These are phyloP conservation scores for Pegoplata infirma DNA, from an alignment of 2,888 invertebrate genomes.

Conservation along the genomic window DNA sequence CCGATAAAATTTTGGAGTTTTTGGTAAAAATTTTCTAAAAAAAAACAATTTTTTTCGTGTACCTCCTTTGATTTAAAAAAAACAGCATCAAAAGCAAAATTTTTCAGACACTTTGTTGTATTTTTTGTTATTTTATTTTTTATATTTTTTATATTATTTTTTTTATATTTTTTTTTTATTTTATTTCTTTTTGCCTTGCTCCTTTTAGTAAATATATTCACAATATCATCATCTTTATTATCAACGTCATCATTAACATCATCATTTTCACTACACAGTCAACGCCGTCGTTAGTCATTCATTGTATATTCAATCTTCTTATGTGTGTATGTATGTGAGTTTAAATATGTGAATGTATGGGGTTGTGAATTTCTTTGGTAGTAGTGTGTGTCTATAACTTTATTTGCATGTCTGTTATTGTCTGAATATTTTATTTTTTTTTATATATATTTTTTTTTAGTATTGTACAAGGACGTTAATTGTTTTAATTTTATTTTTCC, in stretches of 20 bases:
- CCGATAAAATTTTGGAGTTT: too few relatives aligned
- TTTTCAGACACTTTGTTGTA: too few relatives aligned
- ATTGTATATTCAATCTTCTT: slow-evolving; percentile 12
- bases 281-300: slow-evolving; percentile 49
- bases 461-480: slow-evolving; percentile 55
- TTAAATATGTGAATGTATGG: neutral
- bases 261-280: neutral
- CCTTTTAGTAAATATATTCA: neutral
- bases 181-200: slow-evolving; percentile 1
- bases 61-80: too few relatives aligned
- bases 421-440: slow-evolving; percentile 54
- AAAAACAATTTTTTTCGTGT: too few relatives aligned
- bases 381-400: slow-evolving; percentile 29
- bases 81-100: neutral
- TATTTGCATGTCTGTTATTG: slow-evolving; percentile 45
- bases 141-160: neutral
- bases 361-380: neutral
- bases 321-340: slow-evolving; percentile 5
- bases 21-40: too few relatives aligned
- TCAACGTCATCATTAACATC: slow-evolving; percentile 9
- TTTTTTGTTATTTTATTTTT: too few relatives aligned
- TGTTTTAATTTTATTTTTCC: slow-evolving; percentile 60
- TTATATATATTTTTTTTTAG: slow-evolving; percentile 47
- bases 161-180: slow-evolving; percentile 1
- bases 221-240: slow-evolving; percentile 36